Base-by-base conservation (phyloP, 2,797 vertebrate genomes). In the Fringilla coelebs region DNA sequence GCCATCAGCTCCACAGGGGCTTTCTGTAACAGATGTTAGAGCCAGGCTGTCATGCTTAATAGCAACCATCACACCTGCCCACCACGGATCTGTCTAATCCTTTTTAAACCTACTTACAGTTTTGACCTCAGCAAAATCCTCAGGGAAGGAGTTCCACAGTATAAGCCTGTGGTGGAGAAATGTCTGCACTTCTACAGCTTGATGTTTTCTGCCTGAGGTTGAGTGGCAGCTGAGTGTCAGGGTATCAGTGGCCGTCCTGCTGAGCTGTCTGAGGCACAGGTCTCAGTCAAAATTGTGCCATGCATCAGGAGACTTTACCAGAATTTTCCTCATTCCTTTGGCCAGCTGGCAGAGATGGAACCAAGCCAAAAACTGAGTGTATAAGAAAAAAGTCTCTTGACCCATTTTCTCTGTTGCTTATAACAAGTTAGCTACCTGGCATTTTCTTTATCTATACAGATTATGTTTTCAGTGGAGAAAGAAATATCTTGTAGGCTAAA, bases 41-140 rank as follows among this genome's bases (percentile, higher is more conserved):
- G 73, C 61, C 61, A 46, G 61, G 61, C 72, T 92, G 78, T 76
- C 72, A 83, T 2, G 16, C 67, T 76, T 79, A 79, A 49, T 62
- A 90, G 67, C 60, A 60, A 85, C 73, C 45, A 82, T 73, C 92
- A 84, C 71, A 92, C 90, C 84, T 87, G 78, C 55, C 87, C 89
- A 62, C 84, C 80, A 70, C 4, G 55, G 63, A 63, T 34, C 87
- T 87, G 45, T 60, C 86, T 92, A 93, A 94, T 82, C 92, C 91
- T 89, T 90, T 96, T 62, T 34, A 90, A 93, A 87, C 77, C 78
- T 79, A 13, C 43, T 89, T 76, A 70, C 8, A 38, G n/a, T 48
- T 79, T 41, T 92, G 86, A 92, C 84, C 89, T 85, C 52, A 52
- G 81, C 60, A 73, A 85, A 85, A 85, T 55, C 71, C 48, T 52